These are phyloP conservation scores for Agrypnus murinus DNA, from an alignment of 2,888 invertebrate genomes.

Conservation along the genomic window DNA sequence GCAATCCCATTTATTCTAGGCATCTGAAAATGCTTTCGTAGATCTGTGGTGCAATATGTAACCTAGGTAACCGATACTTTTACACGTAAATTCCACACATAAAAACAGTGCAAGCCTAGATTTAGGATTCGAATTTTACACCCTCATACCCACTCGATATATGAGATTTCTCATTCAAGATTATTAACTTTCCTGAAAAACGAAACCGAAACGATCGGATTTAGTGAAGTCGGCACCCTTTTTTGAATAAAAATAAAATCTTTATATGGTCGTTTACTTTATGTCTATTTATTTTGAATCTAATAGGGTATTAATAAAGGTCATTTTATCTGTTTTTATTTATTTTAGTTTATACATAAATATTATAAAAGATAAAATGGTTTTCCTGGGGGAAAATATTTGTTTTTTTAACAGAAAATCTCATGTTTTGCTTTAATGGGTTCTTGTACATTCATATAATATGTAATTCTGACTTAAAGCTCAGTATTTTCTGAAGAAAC, in stretches of 20 bases:
- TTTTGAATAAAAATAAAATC: conserved; percentile 16
- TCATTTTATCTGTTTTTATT: no score
- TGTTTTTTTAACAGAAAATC: no score
- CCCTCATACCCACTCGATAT: conserved; percentile 13
- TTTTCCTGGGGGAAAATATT: no score
- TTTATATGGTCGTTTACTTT: background rate
- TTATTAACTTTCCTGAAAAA: conserved; percentile 27
- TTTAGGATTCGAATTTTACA: conserved; percentile 24
- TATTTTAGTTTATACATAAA: no score
- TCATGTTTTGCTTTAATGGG: no score
- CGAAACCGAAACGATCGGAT: conserved; percentile 22
- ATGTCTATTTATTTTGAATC: background rate
- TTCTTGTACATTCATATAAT: no score
- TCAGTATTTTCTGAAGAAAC: no score
- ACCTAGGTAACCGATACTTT: conserved; percentile 18
- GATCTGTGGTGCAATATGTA: conserved; percentile 25
- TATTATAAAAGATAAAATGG: no score
- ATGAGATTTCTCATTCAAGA: conserved; percentile 30
- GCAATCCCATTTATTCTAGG: conserved; percentile 18
- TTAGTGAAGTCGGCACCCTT: conserved; percentile 16
- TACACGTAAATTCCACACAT: conserved; percentile 30
- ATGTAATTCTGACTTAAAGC: no score
- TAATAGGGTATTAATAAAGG: no score
- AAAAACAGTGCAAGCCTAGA: conserved; percentile 27
- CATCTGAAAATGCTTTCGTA: conserved; percentile 20